Percentiles rank a stretch among this genome's conserved stretches.
Conservation (phyloP, 2,113 vertebrate genomes). For the Gopherus flavomarginatus region DNA sequence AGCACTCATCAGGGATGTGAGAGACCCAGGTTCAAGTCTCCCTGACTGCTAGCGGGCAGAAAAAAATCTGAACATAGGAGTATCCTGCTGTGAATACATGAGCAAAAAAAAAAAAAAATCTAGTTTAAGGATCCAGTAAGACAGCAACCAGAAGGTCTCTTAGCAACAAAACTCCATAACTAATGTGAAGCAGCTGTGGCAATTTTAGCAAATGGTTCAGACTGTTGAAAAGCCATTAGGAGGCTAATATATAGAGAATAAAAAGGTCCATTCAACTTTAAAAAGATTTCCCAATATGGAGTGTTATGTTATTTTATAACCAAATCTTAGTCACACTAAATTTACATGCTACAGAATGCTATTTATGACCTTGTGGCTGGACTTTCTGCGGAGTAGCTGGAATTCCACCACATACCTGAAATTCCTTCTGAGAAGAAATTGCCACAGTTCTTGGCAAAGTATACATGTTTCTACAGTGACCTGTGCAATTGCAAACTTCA, state of each 20-base stretch:
- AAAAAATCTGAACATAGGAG: not conserved
- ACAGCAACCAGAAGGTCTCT: slow-evolving; percentile 73
- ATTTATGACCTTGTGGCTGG: slow-evolving; percentile 74
- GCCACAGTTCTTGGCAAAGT: slow-evolving; percentile 19
- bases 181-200: slow-evolving; percentile 84
- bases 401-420: slow-evolving; percentile 74
- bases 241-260: slow-evolving; percentile 84
- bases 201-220: slow-evolving; percentile 80
- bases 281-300: slow-evolving; percentile 78
- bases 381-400: slow-evolving; percentile 65
- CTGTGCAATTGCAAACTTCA: not conserved
- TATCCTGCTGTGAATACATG: slow-evolving; percentile 56
- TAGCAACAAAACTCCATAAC: slow-evolving; percentile 74
- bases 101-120: slow-evolving; percentile 43
- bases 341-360: slow-evolving; percentile 78
- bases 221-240: slow-evolving; percentile 85
- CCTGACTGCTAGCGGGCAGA: not conserved
- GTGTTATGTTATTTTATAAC: slow-evolving; percentile 81
- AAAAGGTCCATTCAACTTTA: slow-evolving; percentile 82
- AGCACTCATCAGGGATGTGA: not conserved
- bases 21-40: not conserved
- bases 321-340: slow-evolving; percentile 76
- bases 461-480: slow-evolving; percentile 34
- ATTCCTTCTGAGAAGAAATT: slow-evolving; percentile 63
- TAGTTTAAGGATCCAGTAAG: slow-evolving; percentile 67